These are phyloP conservation scores for Epinotia demarniana DNA, from an alignment of 2,888 invertebrate genomes.

Conservation along the genomic window DNA sequence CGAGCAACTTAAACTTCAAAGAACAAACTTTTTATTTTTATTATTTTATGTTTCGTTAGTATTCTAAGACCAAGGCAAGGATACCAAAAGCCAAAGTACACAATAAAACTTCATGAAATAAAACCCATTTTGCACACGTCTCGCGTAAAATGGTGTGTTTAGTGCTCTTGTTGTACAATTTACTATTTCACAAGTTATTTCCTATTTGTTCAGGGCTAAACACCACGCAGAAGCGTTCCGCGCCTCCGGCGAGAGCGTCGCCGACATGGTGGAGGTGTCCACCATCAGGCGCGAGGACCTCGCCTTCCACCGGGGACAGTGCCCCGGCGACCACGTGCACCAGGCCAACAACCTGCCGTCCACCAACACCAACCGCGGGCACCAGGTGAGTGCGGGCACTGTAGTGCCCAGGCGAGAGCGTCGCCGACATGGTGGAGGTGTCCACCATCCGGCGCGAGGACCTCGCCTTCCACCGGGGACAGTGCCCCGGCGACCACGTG, in stretches of 20 bases:
- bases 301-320: slow-evolving; percentile 86
- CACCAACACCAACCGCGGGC: slow-evolving; percentile 88
- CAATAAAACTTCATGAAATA: too few relatives aligned
- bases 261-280: slow-evolving; percentile 93
- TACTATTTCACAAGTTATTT: too few relatives aligned
- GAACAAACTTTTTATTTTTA: too few relatives aligned
- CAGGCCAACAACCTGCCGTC: slow-evolving; percentile 91
- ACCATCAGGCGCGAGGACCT: slow-evolving; percentile 90
- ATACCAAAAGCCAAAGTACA: too few relatives aligned
- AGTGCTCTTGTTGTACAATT: too few relatives aligned
- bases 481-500: slow-evolving; percentile 93
- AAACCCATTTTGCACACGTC: too few relatives aligned
- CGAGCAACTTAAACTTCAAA: too few relatives aligned
- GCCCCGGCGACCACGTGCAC: slow-evolving; percentile 93
- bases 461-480: slow-evolving; percentile 86
- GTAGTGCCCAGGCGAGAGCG: slow-evolving; percentile 64
- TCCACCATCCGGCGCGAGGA: slow-evolving; percentile 91
- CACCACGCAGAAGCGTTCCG: slow-evolving; percentile 85
- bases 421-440: slow-evolving; percentile 94
- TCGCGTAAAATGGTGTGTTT: too few relatives aligned
- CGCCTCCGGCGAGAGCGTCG: slow-evolving; percentile 86
- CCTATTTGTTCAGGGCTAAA: slow-evolving; percentile 48
- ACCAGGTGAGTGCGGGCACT: slow-evolving; percentile 12
- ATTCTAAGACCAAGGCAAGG: too few relatives aligned
- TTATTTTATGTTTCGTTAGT: too few relatives aligned